A percentile compares a stretch with the other conserved stretches of the same genome.
phyloP scores from a whole-genome alignment of 2,113 vertebrate species.

The Brachyistius frenatus region DNA sequence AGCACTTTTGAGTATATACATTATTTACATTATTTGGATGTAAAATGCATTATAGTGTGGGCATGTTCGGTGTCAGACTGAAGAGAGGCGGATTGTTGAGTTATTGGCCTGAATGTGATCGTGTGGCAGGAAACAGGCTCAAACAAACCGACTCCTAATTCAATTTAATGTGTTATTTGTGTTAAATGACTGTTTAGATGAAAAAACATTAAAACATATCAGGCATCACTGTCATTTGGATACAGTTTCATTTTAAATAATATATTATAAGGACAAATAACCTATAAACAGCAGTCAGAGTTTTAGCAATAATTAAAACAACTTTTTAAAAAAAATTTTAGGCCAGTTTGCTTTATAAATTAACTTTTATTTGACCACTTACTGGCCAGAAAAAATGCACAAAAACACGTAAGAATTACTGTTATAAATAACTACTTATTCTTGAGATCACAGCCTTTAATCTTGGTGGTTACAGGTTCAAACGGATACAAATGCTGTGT shows the following conservation, averaged over 20 bases:
- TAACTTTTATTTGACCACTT: neutral
- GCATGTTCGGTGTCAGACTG: conserved; percentile 54
- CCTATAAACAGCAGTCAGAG: no score
- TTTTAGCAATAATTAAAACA: neutral
- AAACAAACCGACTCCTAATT: conserved; percentile 56
- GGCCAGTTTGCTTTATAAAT: neutral
- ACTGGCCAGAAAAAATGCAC: neutral
- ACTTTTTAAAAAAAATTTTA: no score
- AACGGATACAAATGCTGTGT: no score
- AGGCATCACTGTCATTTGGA: conserved; percentile 69
- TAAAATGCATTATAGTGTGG: conserved; percentile 58
- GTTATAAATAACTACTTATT: no score
- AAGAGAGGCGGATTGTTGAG: conserved; percentile 64
- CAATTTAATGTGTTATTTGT: conserved; percentile 78
- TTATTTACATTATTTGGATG: conserved; percentile 53
- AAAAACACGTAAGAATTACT: no score
- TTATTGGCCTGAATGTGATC: conserved; percentile 51
- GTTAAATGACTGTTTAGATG: conserved; percentile 75
- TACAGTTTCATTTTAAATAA: conserved; percentile 41
- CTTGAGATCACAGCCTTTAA: no score
- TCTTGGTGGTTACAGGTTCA: no score
- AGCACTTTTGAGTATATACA: conserved; percentile 81
- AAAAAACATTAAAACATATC: conserved; percentile 83
- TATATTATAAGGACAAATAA: no score
- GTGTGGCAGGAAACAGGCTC: conserved; percentile 36